phyloP scores from a whole-genome alignment of 2,113 vertebrate genomes.

The Lagopus muta region DNA sequence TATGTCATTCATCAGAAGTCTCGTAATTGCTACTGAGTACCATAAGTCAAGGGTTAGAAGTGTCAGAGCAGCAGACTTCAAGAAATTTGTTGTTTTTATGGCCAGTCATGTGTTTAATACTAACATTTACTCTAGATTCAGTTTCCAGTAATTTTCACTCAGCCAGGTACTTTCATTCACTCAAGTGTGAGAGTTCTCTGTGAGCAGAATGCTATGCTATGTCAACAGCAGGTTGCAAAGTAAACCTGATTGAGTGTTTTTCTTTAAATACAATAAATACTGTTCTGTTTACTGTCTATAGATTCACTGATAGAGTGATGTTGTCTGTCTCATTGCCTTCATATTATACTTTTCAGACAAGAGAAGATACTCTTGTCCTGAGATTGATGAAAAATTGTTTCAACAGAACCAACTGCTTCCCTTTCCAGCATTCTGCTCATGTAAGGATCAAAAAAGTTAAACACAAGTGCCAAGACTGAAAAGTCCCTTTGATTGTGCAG shows the following conservation, averaged over 20 bases:
- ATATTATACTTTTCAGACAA: neutral
- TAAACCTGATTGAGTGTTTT: neutral
- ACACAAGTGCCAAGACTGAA: neutral
- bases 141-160: neutral
- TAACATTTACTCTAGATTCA: neutral
- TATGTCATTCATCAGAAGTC: neutral
- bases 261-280: neutral
- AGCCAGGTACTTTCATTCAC: neutral
- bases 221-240: neutral
- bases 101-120: neutral
- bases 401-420: neutral
- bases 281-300: neutral
- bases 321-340: neutral
- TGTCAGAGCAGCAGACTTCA: neutral
- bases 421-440: neutral
- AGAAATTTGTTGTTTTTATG: neutral
- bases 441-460: neutral
- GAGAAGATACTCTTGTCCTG: neutral
- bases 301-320: neutral
- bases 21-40: neutral
- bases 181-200: neutral
- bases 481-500: neutral
- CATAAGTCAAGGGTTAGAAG: neutral
- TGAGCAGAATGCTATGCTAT: neutral
- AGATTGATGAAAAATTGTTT: neutral